Percentiles rank a stretch among this genome's conserved stretches.
These are phyloP conservation scores for Nymphicus hollandicus DNA, from an alignment of 2,113 vertebrate genomes.

Conservation along the genomic window DNA sequence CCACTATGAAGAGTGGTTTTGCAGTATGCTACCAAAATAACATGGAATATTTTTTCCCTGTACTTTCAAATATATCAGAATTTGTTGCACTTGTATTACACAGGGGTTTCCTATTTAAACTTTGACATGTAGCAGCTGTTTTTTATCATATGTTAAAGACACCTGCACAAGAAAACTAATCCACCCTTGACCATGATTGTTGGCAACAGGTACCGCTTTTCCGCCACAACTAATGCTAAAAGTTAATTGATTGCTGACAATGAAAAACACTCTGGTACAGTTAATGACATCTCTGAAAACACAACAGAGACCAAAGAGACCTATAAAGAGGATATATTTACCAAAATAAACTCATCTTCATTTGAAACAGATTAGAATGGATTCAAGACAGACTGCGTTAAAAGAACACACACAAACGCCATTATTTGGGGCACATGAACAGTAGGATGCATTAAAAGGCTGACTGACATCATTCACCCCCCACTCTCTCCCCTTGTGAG, in stretches of 20 bases:
- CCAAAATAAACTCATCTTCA: neutral
- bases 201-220: neutral
- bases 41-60: neutral
- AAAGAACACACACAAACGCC: neutral
- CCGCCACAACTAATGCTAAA: neutral
- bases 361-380: neutral
- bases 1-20: fast-evolving
- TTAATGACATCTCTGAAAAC: neutral
- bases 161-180: neutral
- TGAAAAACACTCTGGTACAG: neutral
- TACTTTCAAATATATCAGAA: neutral
- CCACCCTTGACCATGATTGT: neutral
- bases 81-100: fast-evolving
- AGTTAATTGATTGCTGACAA: neutral
- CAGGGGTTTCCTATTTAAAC: neutral
- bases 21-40: neutral
- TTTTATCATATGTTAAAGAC: neutral
- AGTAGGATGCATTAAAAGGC: neutral
- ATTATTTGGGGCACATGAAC: neutral
- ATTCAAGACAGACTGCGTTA: neutral
- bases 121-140: neutral
- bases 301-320: neutral
- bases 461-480: slow-evolving; percentile 13
- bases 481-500: neutral
- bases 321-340: neutral